Evolutionary conservation across 53 echinoderm and acorn worm species (phyloP).

Genomic region (Holothuria scabra): DNA sequence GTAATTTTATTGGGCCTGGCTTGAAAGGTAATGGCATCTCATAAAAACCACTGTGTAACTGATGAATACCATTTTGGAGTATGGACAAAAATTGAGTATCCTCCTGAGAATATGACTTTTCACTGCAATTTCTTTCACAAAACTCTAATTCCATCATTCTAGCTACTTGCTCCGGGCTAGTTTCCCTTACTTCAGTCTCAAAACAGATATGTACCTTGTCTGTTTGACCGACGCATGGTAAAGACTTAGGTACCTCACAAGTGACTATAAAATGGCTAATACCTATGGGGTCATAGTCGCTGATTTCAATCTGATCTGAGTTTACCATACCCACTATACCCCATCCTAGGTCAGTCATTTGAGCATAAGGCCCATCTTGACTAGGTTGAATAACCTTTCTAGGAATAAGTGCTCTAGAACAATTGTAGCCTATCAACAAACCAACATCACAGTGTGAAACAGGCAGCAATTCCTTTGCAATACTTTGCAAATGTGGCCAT

Average conservation of each 20-base stretch:
- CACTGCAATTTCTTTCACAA: too few relatives aligned
- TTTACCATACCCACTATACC: too few relatives aligned
- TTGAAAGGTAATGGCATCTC: too few relatives aligned
- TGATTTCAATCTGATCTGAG: neutral
- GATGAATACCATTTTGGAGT: too few relatives aligned
- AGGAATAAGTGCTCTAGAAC: neutral
- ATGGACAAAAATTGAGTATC: too few relatives aligned
- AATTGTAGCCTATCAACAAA: slow-evolving; percentile 4
- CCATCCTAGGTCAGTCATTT: neutral
- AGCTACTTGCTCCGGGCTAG: neutral
- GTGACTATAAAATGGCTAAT: neutral
- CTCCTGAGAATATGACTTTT: too few relatives aligned
- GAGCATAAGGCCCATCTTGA: slow-evolving; percentile 19
- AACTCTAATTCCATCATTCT: too few relatives aligned
- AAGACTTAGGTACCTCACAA: neutral
- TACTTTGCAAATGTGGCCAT: neutral
- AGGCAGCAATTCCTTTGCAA: neutral
- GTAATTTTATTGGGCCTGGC: too few relatives aligned
- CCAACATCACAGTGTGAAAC: neutral
- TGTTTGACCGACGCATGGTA: neutral
- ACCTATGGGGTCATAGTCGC: neutral
- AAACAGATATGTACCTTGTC: slow-evolving; percentile 3
- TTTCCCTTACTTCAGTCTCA: neutral
- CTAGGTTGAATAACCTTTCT: neutral
- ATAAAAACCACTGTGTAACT: too few relatives aligned